Percentiles rank a stretch among this genome's conserved stretches.
phyloP scores from a whole-genome alignment of 2,888 invertebrate genomes.

The Drosophila affinis region DNA sequence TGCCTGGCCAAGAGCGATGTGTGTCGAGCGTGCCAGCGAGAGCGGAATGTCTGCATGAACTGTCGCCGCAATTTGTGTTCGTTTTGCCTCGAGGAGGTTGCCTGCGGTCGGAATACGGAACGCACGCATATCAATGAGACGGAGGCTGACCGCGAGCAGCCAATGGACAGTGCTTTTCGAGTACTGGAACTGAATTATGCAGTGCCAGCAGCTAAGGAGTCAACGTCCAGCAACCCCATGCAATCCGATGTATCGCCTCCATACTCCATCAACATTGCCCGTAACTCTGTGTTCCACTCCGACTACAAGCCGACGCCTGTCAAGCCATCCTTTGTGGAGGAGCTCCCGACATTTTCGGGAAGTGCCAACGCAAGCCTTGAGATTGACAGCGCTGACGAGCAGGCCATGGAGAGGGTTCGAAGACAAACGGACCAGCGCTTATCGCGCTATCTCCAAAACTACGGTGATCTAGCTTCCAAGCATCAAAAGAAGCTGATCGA shows the following conservation, averaged over 20 bases:
- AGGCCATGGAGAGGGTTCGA: conserved; percentile 74
- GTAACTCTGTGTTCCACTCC: conserved; percentile 79
- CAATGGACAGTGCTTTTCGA: conserved; percentile 54
- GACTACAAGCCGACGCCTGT: conserved; percentile 64
- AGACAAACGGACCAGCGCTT: conserved; percentile 77
- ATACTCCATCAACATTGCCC: conserved; percentile 78
- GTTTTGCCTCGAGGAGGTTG: conserved; percentile 79
- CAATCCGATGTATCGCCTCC: conserved; percentile 41
- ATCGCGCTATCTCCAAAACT: conserved; percentile 81
- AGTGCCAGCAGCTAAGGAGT: conserved; percentile 37
- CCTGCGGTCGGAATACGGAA: conserved; percentile 72
- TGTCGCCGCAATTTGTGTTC: conserved; percentile 80
- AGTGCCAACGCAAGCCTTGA: conserved; percentile 68
- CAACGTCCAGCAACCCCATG: conserved; percentile 23
- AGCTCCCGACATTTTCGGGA: conserved; percentile 53
- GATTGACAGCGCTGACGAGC: conserved; percentile 68
- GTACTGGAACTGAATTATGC: conserved; percentile 63
- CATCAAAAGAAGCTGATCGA: conserved; percentile 29
- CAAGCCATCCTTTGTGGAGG: conserved; percentile 54
- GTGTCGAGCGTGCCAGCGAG: conserved; percentile 78
- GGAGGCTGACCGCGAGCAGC: conserved; percentile 17
- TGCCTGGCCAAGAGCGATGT: conserved; percentile 75
- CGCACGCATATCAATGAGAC: conserved; percentile 72
- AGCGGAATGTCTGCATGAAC: conserved; percentile 80
- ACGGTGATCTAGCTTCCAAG: conserved; percentile 77